Evolutionary conservation across 2,888 invertebrate species (phyloP), one percentile per base, ranked within the genome.

Genomic region (Rhingia rostrata): DNA sequence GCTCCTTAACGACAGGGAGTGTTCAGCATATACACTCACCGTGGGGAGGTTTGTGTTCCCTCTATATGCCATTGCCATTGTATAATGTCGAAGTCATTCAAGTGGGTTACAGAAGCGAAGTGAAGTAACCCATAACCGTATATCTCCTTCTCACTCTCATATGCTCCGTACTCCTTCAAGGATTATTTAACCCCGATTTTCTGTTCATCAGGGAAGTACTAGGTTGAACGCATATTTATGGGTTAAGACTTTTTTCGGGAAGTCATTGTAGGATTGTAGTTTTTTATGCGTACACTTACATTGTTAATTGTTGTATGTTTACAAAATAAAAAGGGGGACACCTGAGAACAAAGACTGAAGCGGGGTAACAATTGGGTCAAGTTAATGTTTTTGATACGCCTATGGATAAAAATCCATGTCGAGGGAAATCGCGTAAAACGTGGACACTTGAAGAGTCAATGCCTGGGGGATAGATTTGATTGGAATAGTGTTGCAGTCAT

Each of bases 201-300:
- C 33, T 41, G 49, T 74, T 63, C 54, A 58, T 58, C 22, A 43
- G 60, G 67, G 43, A 22, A 49, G 22, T 58, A 47, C 56, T 69
- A 51, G 45, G 39, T 41, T 81, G 64, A 72, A 77, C 60, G 75
- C 64, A 64, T 58, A 64, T 75, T 77, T 82, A 75, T 75, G 43
- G 75, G 67, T 81, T 63, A 75, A 81, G 80, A 75, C 22, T 22
- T 22, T 70, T 75, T 70, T 77, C 43, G 32, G 12, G 66, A 53
- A 41, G 39, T 60, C 53, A 14, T 64, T 79, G 72, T 66, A 51
- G 49, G 30, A 22, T 22, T 22, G 22, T 41, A 10, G 14, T 14
- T 12, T 14, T 37, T 10, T 39, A 6, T 14, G 14, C 10, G 14
- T 35, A 32, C 35, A 33, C 6, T 22, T 14, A 7, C 32, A 49